Base-by-base conservation (phyloP, 2,797 vertebrate species). In the Threskiornis aethiopicus region DNA sequence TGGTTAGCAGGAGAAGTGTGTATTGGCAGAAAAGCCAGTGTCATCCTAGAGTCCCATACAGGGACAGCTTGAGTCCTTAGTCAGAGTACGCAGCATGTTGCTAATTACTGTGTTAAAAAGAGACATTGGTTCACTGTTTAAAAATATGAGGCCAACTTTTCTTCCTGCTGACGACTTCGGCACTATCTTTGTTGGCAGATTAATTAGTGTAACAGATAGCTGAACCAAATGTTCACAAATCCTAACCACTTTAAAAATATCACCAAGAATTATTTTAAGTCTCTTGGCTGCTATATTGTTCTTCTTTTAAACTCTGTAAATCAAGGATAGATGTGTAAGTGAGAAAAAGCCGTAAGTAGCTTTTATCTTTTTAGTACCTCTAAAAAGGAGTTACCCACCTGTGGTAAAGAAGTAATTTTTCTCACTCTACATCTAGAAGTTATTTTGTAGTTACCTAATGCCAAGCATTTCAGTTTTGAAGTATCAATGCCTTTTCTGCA, bases 61-160 rank as follows among this genome's bases (percentile, higher is more conserved):
- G 22, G 55, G 49, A 75, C 35, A 89, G 65, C 58, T 42, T 89
- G 84, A 87, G 29, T 35, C 46, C 51, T 87, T 72, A 89, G 54
- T 93, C 64, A 95, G 73, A 91, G 26, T 31, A 46, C 2, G 0
- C 66, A 84, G 51, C 41, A n/a, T 54, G 62, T 31, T 75, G 71
- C 35, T 90, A 87, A 89, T 92, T 72, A 84, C 33, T 49, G 31
- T 89, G 62, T 69, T 92, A 84, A 66, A 89, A 91, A 91, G 70
- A 75, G 54, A 51, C 13, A 21, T 35, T 54, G 8, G 20, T 67
- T 80, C 37, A 26, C 41, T 87, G 4, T 59, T 91, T 51, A 61
- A 89, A 92, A 85, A 69, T 79, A 49, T 4, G 5, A 92, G 41
- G 11, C 52, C 46, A 66, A 52, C 10, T 87, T 87, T 93, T 65